Conservation (phyloP, 2,113 vertebrate genomes). For the Irena cyanogastra region DNA sequence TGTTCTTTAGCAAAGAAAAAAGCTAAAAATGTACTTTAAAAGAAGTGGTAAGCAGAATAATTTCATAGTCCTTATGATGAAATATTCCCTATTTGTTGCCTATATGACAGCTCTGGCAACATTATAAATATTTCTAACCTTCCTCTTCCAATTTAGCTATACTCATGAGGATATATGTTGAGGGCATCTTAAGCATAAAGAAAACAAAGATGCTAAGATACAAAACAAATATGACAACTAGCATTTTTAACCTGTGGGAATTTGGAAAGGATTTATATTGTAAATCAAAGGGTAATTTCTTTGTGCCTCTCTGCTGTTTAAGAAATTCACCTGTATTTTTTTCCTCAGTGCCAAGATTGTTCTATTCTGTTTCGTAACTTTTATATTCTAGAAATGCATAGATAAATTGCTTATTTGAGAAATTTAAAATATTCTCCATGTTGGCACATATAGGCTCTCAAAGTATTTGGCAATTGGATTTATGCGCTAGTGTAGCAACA, state of each 20-base stretch:
- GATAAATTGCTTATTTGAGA: not conserved
- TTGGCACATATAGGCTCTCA: not conserved
- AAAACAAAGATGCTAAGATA: conserved; percentile 8
- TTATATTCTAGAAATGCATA: not conserved
- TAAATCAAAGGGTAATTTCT: not conserved
- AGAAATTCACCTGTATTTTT: not conserved
- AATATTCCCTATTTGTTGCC: not conserved
- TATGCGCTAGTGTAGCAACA: not conserved
- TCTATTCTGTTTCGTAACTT: not conserved
- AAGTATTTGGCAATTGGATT: not conserved
- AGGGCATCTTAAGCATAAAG: not conserved
- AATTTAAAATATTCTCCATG: not conserved
- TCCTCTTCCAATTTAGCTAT: conserved; percentile 6
- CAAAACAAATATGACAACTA: conserved; percentile 18
- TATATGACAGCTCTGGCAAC: not conserved
- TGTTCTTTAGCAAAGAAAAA: not conserved
- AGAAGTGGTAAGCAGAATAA: not conserved
- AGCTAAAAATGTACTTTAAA: not conserved
- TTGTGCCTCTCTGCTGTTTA: not conserved
- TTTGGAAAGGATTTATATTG: not conserved
- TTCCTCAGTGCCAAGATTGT: not conserved
- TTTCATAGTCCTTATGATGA: not conserved
- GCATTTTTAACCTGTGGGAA: not conserved
- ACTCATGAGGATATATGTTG: not conserved
- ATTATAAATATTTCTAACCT: conserved; percentile 36